Percentiles rank a stretch among this genome's conserved stretches.
Conservation (phyloP, 2,113 vertebrate genomes). For the Rana temporaria region DNA sequence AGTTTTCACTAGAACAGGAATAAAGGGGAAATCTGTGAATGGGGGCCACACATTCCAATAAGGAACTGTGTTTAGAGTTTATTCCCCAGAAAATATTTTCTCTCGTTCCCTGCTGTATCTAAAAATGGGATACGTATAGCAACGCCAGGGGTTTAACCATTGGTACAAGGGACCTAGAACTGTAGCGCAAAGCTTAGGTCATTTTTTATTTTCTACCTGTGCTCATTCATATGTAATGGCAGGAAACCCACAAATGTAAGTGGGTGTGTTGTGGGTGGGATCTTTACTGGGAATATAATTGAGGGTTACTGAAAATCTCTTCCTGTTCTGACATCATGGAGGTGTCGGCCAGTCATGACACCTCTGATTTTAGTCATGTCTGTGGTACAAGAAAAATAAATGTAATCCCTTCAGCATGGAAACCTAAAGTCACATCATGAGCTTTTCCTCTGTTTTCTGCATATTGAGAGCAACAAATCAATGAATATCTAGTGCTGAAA, state of each 20-base stretch:
- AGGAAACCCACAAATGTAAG: background rate
- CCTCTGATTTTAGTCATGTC: background rate
- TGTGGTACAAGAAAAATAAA: constrained; percentile 11
- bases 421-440: constrained; percentile 1
- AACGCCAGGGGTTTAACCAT: no score
- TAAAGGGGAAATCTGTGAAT: no score
- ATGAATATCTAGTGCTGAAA: no score
- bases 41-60: no score
- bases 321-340: constrained; percentile 3
- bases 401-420: background rate
- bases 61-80: no score
- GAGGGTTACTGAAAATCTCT: background rate
- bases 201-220: no score
- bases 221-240: background rate
- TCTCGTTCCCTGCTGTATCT: no score
- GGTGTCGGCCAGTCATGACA: background rate
- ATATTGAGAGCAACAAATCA: background rate
- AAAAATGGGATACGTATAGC: no score
- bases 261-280: background rate
- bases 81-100: no score
- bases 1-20: no score
- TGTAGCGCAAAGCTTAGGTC: no score
- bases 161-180: no score
- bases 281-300: background rate
- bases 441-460: background rate